Conservation (phyloP, 2,888 invertebrate species). For the Merodon equestris region DNA sequence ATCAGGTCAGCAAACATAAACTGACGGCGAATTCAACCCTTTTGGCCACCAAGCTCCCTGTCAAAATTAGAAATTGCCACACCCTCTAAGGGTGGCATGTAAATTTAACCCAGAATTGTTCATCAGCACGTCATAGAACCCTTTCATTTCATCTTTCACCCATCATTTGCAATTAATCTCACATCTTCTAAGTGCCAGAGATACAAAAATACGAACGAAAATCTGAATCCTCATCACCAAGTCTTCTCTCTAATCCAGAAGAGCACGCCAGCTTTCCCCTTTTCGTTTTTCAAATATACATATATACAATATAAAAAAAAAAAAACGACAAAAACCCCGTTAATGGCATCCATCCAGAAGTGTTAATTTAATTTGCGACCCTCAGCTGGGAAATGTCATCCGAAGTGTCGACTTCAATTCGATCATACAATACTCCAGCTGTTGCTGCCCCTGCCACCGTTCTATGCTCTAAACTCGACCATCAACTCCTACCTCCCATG, state of each 20-base stretch:
- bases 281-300: not conserved
- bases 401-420: conserved; percentile 67
- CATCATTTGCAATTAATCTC: conserved; percentile 50
- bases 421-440: conserved; percentile 66
- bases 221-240: conserved; percentile 15
- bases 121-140: conserved; percentile 27
- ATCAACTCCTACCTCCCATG: conserved; percentile 12
- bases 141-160: conserved; percentile 47
- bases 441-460: conserved; percentile 54
- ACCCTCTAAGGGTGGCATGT: conserved; percentile 26
- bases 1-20: not conserved
- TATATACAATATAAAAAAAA: too few species aligned
- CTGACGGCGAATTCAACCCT: conserved; percentile 22
- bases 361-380: conserved; percentile 67
- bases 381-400: conserved; percentile 65
- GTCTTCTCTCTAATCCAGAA: conserved; percentile 49
- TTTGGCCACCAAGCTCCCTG: not conserved
- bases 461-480: too few species aligned
- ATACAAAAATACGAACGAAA: conserved; percentile 1
- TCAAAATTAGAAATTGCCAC: conserved; percentile 12
- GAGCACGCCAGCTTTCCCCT: conserved; percentile 28
- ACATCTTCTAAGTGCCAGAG: conserved; percentile 3
- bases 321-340: conserved; percentile 27
- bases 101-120: conserved; percentile 29
- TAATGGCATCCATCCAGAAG: conserved; percentile 63